Evolutionary conservation across 2,797 vertebrate genomes (phyloP).

Genomic region (Spondyliosoma cantharus): DNA sequence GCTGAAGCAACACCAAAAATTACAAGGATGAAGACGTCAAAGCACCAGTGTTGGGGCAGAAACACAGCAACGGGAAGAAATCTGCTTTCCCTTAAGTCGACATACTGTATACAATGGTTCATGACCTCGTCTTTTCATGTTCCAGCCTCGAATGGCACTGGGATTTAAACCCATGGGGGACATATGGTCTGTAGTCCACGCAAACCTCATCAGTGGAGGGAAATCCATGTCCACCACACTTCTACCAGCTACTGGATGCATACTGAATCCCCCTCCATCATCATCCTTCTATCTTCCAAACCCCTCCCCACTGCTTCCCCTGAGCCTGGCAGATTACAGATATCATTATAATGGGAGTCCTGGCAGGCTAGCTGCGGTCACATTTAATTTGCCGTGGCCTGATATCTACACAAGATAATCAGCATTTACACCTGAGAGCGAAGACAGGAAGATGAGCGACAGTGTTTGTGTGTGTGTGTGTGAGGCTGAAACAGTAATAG

Average conservation of each 20-base stretch:
- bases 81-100: background rate
- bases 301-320: conserved; percentile 48
- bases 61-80: background rate
- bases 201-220: conserved; percentile 57
- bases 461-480: conserved; percentile 1
- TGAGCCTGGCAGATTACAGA: conserved; percentile 79
- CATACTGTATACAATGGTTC: conserved; percentile 2
- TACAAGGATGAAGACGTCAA: conserved; percentile 10
- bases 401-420: conserved; percentile 83
- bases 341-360: conserved; percentile 82
- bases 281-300: conserved; percentile 49
- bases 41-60: background rate
- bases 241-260: conserved; percentile 59
- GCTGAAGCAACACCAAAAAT: background rate
- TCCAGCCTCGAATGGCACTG: conserved; percentile 21
- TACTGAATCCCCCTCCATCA: conserved; percentile 49
- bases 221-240: conserved; percentile 63
- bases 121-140: conserved; percentile 22
- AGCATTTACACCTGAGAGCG: conserved; percentile 76
- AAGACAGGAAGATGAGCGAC: conserved; percentile 61
- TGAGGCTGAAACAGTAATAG: conserved; percentile 28
- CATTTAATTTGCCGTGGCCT: conserved; percentile 82
- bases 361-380: conserved; percentile 77
- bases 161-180: conserved; percentile 48
- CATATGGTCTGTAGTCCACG: conserved; percentile 52